These are phyloP conservation scores for Anser cygnoides DNA, from an alignment of 2,113 vertebrate genomes.

Conservation along the genomic window DNA sequence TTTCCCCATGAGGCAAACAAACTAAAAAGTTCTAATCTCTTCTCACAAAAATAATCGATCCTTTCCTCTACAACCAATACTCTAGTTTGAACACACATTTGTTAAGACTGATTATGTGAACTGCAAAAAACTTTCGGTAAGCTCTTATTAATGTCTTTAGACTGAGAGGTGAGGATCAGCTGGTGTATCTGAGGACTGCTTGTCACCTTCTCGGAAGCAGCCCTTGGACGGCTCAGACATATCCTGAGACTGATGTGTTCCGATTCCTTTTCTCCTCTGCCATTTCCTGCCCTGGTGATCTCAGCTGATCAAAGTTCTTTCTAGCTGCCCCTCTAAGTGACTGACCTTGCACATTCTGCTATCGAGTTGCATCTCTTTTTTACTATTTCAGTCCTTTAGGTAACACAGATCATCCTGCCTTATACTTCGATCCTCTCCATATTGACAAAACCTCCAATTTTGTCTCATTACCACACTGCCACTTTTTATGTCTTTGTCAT, in stretches of 20 bases:
- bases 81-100: background rate
- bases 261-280: background rate
- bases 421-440: slow-evolving; percentile 8
- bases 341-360: background rate
- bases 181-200: background rate
- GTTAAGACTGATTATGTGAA: background rate
- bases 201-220: background rate
- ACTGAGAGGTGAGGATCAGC: background rate
- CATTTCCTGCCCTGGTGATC: background rate
- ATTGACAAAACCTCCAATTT: slow-evolving; percentile 44
- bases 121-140: background rate
- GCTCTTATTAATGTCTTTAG: background rate
- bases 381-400: background rate
- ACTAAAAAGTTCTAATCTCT: background rate
- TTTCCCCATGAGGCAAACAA: background rate
- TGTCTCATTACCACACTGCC: slow-evolving; percentile 29
- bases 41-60: background rate
- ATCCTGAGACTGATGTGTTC: background rate
- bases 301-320: background rate
- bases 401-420: slow-evolving; percentile 35
- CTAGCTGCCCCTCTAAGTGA: background rate
- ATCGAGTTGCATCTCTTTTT: slow-evolving; percentile 13
- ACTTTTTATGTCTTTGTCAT: slow-evolving; percentile 45
- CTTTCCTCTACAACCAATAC: background rate
- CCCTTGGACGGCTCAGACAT: background rate